phyloP scores from a whole-genome alignment of 2,113 vertebrate genomes.

The Limnothrissa miodon region DNA sequence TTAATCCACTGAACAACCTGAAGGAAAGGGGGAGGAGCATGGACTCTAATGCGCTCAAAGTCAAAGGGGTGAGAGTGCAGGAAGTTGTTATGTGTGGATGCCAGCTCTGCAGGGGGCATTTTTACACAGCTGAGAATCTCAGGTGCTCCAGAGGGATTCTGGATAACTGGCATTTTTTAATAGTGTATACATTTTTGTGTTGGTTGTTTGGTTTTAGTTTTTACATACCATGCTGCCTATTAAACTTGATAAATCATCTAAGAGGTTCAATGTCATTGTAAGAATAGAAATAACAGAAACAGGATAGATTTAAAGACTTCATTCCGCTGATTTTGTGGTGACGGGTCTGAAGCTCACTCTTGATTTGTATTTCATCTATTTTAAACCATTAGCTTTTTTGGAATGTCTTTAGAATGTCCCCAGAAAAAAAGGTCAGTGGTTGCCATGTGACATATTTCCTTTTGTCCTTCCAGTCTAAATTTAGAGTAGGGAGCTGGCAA shows the following conservation, averaged over 20 bases:
- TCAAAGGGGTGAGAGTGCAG: not conserved
- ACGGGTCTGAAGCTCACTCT: not conserved
- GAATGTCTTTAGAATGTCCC: not conserved
- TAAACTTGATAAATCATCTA: constrained; percentile 35
- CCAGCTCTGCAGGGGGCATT: constrained; percentile 45
- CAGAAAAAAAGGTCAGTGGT: not conserved
- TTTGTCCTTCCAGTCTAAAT: not conserved
- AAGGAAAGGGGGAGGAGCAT: not conserved
- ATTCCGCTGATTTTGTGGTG: not conserved
- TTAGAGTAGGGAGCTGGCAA: constrained; percentile 9
- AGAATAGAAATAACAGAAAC: constrained; percentile 4
- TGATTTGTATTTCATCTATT: not conserved
- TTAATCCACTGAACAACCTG: not conserved
- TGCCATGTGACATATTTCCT: not conserved
- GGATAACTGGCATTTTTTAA: constrained; percentile 57
- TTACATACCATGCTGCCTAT: constrained; percentile 63
- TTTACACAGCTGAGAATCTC: not conserved
- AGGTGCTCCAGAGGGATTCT: constrained; percentile 46
- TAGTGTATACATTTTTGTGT: constrained; percentile 55
- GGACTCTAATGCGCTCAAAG: not conserved
- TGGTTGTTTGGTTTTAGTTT: constrained; percentile 41
- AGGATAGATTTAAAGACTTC: not conserved
- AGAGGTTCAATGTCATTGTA: constrained; percentile 48
- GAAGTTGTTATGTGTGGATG: not conserved
- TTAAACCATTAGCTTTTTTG: not conserved